Evolutionary conservation across 2,113 vertebrate genomes (phyloP).

Genomic region (Sigmodon hispidus): DNA sequence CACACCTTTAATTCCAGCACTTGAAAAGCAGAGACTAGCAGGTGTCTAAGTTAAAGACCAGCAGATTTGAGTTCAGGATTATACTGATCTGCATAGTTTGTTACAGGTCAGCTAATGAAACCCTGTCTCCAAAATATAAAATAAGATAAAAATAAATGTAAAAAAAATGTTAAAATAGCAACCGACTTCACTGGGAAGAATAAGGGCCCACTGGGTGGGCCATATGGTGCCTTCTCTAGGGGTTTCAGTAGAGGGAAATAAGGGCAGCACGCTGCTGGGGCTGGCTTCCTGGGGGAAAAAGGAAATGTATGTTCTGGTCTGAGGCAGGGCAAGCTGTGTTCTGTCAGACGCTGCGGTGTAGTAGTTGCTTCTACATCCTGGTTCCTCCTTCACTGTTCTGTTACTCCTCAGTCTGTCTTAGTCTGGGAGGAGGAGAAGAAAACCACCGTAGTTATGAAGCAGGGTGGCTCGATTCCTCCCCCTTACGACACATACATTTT

Average conservation of each 20-base stretch:
- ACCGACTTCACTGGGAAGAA: background rate
- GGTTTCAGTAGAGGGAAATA: background rate
- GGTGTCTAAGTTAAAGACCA: background rate
- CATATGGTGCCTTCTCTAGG: background rate
- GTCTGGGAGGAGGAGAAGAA: background rate
- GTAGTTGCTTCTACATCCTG: background rate
- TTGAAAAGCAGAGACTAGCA: background rate
- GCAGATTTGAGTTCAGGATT: too few relatives aligned
- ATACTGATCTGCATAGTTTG: background rate
- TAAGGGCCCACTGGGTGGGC: too few relatives aligned
- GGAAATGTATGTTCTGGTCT: background rate
- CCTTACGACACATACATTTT: slow-evolving; percentile 16
- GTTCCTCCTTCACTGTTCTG: slow-evolving; percentile 5
- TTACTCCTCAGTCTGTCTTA: background rate
- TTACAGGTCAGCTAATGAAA: background rate
- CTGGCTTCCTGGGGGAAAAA: background rate
- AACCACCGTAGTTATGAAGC: background rate
- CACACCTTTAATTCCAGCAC: background rate
- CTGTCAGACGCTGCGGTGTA: background rate
- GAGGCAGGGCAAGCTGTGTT: background rate
- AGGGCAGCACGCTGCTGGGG: background rate
- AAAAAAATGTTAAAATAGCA: background rate
- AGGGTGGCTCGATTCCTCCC: background rate
- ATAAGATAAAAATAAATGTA: background rate
- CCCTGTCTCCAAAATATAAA: background rate